Conservation (phyloP, 2,113 vertebrate genomes). For the Proteles cristata region DNA sequence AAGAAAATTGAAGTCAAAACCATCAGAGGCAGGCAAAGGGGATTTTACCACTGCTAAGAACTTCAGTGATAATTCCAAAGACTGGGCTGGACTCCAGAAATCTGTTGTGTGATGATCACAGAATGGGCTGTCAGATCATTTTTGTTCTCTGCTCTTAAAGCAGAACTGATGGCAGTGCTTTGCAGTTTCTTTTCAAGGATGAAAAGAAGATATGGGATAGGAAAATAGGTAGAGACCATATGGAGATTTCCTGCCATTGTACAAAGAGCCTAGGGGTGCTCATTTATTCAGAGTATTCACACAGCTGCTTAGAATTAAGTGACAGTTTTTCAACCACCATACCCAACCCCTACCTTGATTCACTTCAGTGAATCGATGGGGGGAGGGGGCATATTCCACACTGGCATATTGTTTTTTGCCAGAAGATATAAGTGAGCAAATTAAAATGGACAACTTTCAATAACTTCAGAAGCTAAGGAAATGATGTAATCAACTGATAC, state of each 20-base stretch:
- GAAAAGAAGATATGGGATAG: not conserved
- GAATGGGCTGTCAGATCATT: conserved; percentile 4
- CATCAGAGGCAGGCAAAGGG: conserved; percentile 22
- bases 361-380: not conserved
- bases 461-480: not conserved
- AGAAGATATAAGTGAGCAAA: conserved; percentile 26
- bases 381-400: not conserved
- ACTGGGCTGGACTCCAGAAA: not conserved
- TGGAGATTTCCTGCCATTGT: not conserved
- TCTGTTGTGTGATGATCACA: not conserved
- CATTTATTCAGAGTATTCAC: not conserved
- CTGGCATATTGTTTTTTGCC: not conserved
- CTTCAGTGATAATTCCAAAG: conserved; percentile 39
- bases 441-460: conserved; percentile 28
- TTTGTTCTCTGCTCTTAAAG: not conserved
- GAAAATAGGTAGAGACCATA: not conserved
- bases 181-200: conserved; percentile 31
- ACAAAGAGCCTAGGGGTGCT: not conserved
- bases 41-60: conserved; percentile 25
- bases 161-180: not conserved
- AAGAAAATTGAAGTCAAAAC: conserved; percentile 58
- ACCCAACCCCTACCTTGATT: not conserved
- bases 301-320: not conserved
- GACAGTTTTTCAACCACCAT: not conserved
- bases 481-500: not conserved